These are phyloP conservation scores for Dipodomys merriami DNA, from an alignment of 2,113 vertebrate genomes.

Conservation along the genomic window DNA sequence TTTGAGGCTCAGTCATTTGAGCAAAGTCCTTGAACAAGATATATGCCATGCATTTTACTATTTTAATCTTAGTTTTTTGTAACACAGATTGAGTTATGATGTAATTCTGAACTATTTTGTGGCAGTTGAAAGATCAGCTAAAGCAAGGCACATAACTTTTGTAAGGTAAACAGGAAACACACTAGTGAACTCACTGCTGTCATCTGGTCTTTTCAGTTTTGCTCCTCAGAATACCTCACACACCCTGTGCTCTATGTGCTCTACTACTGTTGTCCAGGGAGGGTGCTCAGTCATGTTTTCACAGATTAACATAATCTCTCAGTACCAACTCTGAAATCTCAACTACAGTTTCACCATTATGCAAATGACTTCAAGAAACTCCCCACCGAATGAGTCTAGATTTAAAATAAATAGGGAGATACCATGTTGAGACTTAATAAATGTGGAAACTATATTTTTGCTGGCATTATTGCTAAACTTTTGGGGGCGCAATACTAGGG, in stretches of 20 bases:
- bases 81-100: slow-evolving; percentile 16
- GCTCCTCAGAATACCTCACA: background rate
- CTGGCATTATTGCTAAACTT: background rate
- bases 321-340: background rate
- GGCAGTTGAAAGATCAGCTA: background rate
- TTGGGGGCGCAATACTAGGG: background rate
- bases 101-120: background rate
- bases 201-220: too few relatives aligned
- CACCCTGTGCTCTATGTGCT: background rate
- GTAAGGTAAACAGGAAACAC: background rate
- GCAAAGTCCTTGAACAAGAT: background rate
- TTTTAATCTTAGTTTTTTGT: slow-evolving; percentile 23
- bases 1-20: background rate
- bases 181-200: background rate
- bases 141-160: background rate
- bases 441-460: background rate
- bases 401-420: background rate
- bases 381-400: background rate
- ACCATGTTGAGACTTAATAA: background rate
- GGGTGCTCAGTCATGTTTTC: background rate
- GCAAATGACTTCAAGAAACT: slow-evolving; percentile 28
- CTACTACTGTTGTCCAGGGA: background rate
- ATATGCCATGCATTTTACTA: background rate
- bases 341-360: background rate
- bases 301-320: background rate